A percentile compares a stretch with the other conserved stretches of the same genome.
phyloP scores from a whole-genome alignment of 2,113 vertebrate genomes.

The Caranx ignobilis region DNA sequence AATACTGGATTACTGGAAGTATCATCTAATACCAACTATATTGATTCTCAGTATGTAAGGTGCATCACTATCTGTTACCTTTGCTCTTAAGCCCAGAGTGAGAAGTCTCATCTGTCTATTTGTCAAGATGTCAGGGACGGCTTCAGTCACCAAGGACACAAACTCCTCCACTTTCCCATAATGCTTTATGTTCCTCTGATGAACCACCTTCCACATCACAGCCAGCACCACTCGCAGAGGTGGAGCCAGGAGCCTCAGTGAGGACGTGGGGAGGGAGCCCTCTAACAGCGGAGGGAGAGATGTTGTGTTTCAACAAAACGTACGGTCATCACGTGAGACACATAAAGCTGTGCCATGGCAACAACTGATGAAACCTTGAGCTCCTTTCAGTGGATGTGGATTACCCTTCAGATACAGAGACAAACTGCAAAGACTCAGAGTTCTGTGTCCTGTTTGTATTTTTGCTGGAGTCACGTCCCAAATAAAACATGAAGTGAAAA shows the following conservation, averaged over 20 bases:
- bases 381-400: not conserved
- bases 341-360: not conserved
- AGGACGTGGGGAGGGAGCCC: constrained; percentile 59
- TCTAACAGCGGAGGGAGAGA: constrained; percentile 41
- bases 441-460: no score
- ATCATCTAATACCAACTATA: not conserved
- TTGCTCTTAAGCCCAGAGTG: constrained; percentile 84
- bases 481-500: not conserved
- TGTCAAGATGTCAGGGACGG: constrained; percentile 81
- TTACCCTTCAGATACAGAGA: not conserved
- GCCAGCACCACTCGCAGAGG: constrained; percentile 81
- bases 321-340: not conserved
- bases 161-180: constrained; percentile 85
- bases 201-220: constrained; percentile 81
- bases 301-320: no score
- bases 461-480: not conserved
- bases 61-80: constrained; percentile 69
- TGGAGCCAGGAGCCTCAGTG: constrained; percentile 71
- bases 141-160: constrained; percentile 76
- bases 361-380: not conserved
- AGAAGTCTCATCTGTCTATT: constrained; percentile 82
- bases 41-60: not conserved
- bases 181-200: constrained; percentile 66
- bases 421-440: not conserved
- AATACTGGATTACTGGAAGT: not conserved